These are phyloP conservation scores for Eospalax fontanierii DNA, from an alignment of 2,797 vertebrate genomes.

Conservation along the genomic window DNA sequence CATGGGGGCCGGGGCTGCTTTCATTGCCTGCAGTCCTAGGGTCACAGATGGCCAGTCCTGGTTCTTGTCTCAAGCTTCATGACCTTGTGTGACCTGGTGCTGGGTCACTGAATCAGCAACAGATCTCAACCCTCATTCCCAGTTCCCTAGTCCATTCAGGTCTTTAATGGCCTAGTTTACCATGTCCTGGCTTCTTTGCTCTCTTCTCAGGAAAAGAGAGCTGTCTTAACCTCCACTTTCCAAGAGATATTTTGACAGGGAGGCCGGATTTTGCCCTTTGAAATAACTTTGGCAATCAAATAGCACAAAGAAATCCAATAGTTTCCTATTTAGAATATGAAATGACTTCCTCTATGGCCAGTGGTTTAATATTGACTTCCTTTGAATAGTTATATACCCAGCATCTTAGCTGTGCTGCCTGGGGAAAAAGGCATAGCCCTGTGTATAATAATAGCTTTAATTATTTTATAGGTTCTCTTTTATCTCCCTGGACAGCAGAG, in stretches of 20 bases:
- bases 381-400: constrained; percentile 72
- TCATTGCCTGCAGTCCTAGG: not conserved
- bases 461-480: constrained; percentile 14
- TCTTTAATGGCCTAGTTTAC: not conserved
- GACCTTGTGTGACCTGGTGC: not conserved
- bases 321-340: constrained; percentile 69
- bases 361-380: constrained; percentile 68
- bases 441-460: constrained; percentile 62
- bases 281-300: constrained; percentile 73
- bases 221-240: not conserved
- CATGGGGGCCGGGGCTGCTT: not conserved
- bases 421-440: not conserved
- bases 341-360: constrained; percentile 69
- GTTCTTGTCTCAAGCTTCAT: not conserved
- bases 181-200: not conserved
- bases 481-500: constrained; percentile 21
- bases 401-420: not conserved
- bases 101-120: rapidly evolving
- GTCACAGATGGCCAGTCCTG: not conserved
- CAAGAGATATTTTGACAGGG: constrained; percentile 41
- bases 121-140: not conserved
- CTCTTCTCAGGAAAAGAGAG: not conserved
- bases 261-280: constrained; percentile 37
- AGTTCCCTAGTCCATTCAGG: rapidly evolving
- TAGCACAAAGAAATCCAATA: constrained; percentile 63